Evolutionary conservation across 2,797 vertebrate genomes (phyloP), one percentile per base, ranked within the genome.

Genomic region (Alexandromys oeconomus): DNA sequence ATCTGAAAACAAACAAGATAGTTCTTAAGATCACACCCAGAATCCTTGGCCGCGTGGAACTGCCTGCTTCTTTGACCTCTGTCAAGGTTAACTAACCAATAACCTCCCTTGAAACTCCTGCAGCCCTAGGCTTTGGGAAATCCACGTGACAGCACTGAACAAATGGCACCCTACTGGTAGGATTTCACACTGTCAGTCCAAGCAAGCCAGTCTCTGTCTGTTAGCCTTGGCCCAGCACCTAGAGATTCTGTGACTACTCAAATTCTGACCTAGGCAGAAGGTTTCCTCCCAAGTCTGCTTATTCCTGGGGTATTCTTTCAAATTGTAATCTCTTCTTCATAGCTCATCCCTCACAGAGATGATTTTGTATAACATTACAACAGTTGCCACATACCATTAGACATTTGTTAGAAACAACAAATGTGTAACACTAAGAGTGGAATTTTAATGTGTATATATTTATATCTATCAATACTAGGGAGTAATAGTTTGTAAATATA

Each of bases 1-100:
- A 78, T 77, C 71, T 82, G 81, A 15, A 69, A 86, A 78, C n/a
- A 79, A 79, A 93, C n/a, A 87, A 54, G 48, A 65, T 15, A 80
- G 87, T 74, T 65, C 67, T 46, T 89, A 87, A 87, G 71, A 84
- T 67, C 40, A 87, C 34, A 69, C 37, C 74, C 71, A 54, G 57
- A 54, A 51, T 88, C 78, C 31, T 54, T 13, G n/a, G 78, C 13
- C 11, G 14, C 21, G 17, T 21, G 17, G 19, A 11, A 25, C 6
- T 57, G 80, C 8, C 40, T 65, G 29, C 37, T 92, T 90, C 34
- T 65, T 71, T 65, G 69, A 46, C 29, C 43, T 46, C 87, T 46
- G 27, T 71, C n/a, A 25, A 67, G 59, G 51, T 46, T 74, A 31
- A 31, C 14, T 37, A 40, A 63, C 48, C 46, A 67, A 51, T 27